Evolutionary conservation across 1,140 invertebrate species (phyloP), one percentile per base, ranked within the genome.

Genomic region (Leptinotarsa undecemlineata): DNA sequence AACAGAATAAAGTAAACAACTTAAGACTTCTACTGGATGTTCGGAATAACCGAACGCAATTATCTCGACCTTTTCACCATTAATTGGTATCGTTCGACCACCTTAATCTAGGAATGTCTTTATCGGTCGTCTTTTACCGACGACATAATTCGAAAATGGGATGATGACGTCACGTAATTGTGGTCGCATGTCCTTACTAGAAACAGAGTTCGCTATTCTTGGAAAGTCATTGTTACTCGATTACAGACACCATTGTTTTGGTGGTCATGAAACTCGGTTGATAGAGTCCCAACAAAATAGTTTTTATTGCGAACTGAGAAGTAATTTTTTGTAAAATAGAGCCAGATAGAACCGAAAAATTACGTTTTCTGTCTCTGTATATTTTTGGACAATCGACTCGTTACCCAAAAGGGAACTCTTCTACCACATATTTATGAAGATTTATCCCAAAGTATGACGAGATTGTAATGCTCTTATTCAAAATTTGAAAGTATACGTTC

Each of bases 141-240:
- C 51, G 23, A 68, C n/a, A 68, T 23, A 66, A 66, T 42, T 33
- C 42, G 8, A 68, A 68, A 42, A 68, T 42, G 66, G 66, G 8
- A 42, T 13, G n/a, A 61, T 71, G 69, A 71, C 69, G 69, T 71
- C 69, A 71, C 20, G 51, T 62, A 68, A 33, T 71, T 71, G 69
- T 71, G 20, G 21, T 71, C 57, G 51, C 69, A 71, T 71, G 69
- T 71, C 69, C 69, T 60, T 61, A 71, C 69, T 61, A 14, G 51
- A 23, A 33, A 60, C 51, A 71, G 48, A 71, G 33, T 71, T 71
- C n/a, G 33, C 21, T 33, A 11, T 42, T 68, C 48, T 47, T 69
- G 21, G 19, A 71, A 71, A 21, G 23, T 20, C 23, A 71, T 71
- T 71, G 69, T 71, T 51, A 71, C 69, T 75, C 68, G 20, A 51